phyloP scores from a whole-genome alignment of 1,140 invertebrate genomes.

The Trichonephila clavata region DNA sequence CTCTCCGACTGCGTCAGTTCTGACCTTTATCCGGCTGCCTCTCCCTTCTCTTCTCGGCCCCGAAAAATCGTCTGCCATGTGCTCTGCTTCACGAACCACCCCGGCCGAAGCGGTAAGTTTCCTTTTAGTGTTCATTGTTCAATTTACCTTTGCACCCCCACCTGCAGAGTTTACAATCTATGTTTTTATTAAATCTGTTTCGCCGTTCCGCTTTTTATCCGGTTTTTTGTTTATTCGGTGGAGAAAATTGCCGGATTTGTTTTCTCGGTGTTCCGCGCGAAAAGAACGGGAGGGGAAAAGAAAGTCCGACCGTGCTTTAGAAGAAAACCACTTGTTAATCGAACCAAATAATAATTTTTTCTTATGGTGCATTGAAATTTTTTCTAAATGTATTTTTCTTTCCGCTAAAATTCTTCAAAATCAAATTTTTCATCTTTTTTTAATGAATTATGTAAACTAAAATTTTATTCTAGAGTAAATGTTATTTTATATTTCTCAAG shows the following conservation, averaged over 20 bases:
- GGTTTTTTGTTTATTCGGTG: not conserved
- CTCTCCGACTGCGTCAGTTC: constrained; percentile 69
- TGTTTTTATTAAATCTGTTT: not conserved
- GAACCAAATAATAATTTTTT: not conserved
- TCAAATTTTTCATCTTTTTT: too few species aligned
- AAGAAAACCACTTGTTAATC: constrained; percentile 1
- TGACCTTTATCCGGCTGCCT: constrained; percentile 67
- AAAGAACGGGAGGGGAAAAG: not conserved
- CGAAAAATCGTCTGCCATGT: constrained; percentile 46
- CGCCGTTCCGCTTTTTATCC: not conserved
- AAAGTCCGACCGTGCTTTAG: not conserved
- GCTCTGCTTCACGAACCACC: constrained; percentile 13
- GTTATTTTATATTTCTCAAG: too few species aligned
- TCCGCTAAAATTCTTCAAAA: too few species aligned
- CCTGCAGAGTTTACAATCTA: not conserved
- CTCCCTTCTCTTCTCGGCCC: constrained; percentile 37
- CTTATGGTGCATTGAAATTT: not conserved
- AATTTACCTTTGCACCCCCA: not conserved
- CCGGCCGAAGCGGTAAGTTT: not conserved
- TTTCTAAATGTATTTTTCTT: too few species aligned
- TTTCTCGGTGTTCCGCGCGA: not conserved
- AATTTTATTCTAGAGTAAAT: too few species aligned
- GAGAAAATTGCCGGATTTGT: not conserved
- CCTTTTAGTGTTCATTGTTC: not conserved
- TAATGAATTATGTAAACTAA: too few species aligned